These are phyloP conservation scores for Scaptodrosophila latifasciaeformis DNA, from an alignment of 2,888 invertebrate genomes.

Conservation along the genomic window DNA sequence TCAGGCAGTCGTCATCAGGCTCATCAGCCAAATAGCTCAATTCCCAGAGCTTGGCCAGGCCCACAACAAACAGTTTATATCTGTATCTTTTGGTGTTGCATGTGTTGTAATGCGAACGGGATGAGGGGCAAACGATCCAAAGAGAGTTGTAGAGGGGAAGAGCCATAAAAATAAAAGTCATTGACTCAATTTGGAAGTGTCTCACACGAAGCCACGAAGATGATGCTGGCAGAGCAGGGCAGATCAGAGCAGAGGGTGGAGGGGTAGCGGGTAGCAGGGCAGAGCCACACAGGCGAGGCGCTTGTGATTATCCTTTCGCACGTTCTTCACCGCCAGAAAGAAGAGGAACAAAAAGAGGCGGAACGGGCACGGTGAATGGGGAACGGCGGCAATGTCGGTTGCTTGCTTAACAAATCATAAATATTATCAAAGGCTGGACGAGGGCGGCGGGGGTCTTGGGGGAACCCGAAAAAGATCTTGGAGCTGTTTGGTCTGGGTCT, in stretches of 20 bases:
- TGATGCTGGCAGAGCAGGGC: neutral
- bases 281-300: slow-evolving; percentile 45
- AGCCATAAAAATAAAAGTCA: slow-evolving; percentile 63
- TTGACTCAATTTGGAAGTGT: slow-evolving; percentile 67
- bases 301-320: slow-evolving; percentile 72
- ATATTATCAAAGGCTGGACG: slow-evolving; percentile 33
- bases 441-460: too few relatives aligned
- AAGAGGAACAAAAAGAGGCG: too few relatives aligned
- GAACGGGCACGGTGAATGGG: too few relatives aligned
- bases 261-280: slow-evolving; percentile 12
- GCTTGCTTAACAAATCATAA: slow-evolving; percentile 69
- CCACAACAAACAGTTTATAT: too few relatives aligned
- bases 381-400: too few relatives aligned
- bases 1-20: neutral
- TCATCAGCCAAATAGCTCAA: slow-evolving; percentile 51
- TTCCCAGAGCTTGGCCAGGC: slow-evolving; percentile 45
- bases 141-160: slow-evolving; percentile 7
- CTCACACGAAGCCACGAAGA: slow-evolving; percentile 39
- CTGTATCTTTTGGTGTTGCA: too few relatives aligned
- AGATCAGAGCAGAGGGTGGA: slow-evolving; percentile 3
- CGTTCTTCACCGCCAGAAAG: too few relatives aligned
- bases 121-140: too few relatives aligned
- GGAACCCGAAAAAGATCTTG: too few relatives aligned
- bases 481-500: too few relatives aligned
- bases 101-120: too few relatives aligned